Conservation (phyloP, 1,140 invertebrate species). For the Drosophila jambulina region DNA sequence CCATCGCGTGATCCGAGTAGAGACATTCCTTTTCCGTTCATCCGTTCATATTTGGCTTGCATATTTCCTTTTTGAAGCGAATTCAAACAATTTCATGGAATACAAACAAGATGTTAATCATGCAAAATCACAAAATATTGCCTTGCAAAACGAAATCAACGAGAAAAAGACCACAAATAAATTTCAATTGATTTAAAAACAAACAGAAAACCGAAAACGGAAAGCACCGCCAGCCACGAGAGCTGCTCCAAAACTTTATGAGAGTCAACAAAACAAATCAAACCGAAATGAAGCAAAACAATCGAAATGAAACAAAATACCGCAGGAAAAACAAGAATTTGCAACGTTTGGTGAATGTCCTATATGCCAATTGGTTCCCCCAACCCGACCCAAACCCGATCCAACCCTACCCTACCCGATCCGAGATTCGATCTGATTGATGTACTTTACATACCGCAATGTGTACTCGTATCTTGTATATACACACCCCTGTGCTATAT, state of each 20-base stretch:
- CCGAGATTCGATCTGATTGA: constrained; percentile 46
- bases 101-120: constrained; percentile 59
- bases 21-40: constrained; percentile 58
- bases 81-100: constrained; percentile 46
- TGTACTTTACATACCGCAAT: constrained; percentile 25
- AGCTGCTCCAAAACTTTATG: constrained; percentile 36
- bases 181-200: constrained; percentile 51
- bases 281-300: constrained; percentile 17
- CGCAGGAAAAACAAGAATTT: constrained; percentile 34
- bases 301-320: constrained; percentile 38
- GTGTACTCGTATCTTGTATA: background rate
- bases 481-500: background rate
- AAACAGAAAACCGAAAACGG: background rate
- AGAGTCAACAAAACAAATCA: constrained; percentile 32
- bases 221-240: constrained; percentile 5
- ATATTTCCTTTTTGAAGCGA: constrained; percentile 40
- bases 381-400: background rate
- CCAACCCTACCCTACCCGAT: constrained; percentile 14
- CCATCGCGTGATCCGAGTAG: constrained; percentile 19
- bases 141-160: constrained; percentile 29
- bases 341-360: constrained; percentile 83
- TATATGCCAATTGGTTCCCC: constrained; percentile 84
- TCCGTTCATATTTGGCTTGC: constrained; percentile 57
- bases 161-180: constrained; percentile 34
- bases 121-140: constrained; percentile 58